These are phyloP conservation scores for Catamblyrhynchus diadema DNA, from an alignment of 2,797 vertebrate species.

Conservation along the genomic window DNA sequence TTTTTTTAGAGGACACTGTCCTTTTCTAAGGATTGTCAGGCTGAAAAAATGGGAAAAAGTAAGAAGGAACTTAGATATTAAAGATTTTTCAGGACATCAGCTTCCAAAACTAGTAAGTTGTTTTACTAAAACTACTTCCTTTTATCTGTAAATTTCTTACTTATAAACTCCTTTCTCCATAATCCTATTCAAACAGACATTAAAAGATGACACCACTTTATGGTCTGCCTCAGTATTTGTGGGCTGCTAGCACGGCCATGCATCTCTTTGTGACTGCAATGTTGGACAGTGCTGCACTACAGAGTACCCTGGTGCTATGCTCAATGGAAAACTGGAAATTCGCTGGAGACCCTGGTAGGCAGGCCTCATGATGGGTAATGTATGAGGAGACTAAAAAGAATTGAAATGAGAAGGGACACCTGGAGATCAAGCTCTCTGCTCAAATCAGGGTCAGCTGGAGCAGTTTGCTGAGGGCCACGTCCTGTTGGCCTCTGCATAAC, in stretches of 20 bases:
- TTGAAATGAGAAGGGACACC: not conserved
- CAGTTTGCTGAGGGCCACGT: not conserved
- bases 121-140: not conserved
- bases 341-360: not conserved
- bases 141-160: not conserved
- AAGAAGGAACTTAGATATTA: not conserved
- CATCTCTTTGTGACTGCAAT: not conserved
- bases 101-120: not conserved
- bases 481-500: not conserved
- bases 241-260: not conserved
- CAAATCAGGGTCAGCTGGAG: not conserved
- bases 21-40: not conserved
- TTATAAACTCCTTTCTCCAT: not conserved
- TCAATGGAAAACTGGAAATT: not conserved
- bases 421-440: not conserved
- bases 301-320: accelerated
- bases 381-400: not conserved
- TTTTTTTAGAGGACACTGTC: not conserved
- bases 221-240: not conserved
- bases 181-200: not conserved
- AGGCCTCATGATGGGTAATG: not conserved
- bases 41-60: not conserved
- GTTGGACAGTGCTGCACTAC: not conserved
- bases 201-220: not conserved
- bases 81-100: not conserved